These are phyloP conservation scores for Andrena chrysosceles DNA, from an alignment of 2,888 invertebrate genomes.

Conservation along the genomic window DNA sequence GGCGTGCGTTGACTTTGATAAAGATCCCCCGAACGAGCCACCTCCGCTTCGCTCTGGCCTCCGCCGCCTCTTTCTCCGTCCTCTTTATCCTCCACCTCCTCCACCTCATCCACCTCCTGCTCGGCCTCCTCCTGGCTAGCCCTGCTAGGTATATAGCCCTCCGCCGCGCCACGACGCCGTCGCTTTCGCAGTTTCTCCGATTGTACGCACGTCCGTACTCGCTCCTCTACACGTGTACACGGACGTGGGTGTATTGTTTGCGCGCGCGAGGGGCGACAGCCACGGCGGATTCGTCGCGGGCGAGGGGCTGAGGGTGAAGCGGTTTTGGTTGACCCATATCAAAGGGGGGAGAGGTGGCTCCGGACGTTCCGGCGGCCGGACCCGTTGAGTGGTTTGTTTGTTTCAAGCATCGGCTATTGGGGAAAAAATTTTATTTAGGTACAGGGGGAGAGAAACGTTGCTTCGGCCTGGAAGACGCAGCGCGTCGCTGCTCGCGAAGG, in stretches of 20 bases:
- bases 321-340: constrained; percentile 72
- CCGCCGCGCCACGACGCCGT: constrained; percentile 58
- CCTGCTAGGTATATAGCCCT: constrained; percentile 35
- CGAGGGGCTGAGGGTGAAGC: constrained; percentile 45
- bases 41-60: constrained; percentile 53
- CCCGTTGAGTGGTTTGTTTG: constrained; percentile 69
- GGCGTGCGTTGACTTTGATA: constrained; percentile 85
- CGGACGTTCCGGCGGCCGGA: constrained; percentile 46
- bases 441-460: constrained; percentile 47
- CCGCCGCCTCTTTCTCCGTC: constrained; percentile 53
- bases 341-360: constrained; percentile 57
- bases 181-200: constrained; percentile 65
- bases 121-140: constrained; percentile 44
- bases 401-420: constrained; percentile 64
- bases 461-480: constrained; percentile 44
- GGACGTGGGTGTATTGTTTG: background rate
- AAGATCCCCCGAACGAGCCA: constrained; percentile 81
- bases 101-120: constrained; percentile 2
- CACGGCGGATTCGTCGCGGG: constrained; percentile 43
- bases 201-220: constrained; percentile 57
- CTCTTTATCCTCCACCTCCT: constrained; percentile 45
- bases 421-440: constrained; percentile 68
- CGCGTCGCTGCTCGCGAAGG: background rate
- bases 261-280: constrained; percentile 23
- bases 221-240: background rate